These are phyloP conservation scores for Lithophane semibrunnea DNA, from an alignment of 2,888 invertebrate species.

Conservation along the genomic window DNA sequence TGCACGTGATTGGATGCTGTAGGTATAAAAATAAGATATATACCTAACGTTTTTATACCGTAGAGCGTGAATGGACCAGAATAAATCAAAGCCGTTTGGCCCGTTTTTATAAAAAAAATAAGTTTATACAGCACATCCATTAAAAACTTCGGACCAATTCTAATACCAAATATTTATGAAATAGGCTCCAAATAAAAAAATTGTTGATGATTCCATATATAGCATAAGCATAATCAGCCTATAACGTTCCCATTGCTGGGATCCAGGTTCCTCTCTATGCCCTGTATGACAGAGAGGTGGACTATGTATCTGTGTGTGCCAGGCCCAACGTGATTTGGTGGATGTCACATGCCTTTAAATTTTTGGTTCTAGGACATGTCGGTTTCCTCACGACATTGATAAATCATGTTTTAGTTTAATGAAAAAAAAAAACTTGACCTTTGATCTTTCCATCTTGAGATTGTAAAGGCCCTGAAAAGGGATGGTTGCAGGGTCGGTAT, in stretches of 20 bases:
- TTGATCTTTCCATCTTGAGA: not conserved
- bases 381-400: not conserved
- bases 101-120: not conserved
- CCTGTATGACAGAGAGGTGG: not conserved
- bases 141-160: not conserved
- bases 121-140: not conserved
- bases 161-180: not conserved
- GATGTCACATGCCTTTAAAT: not conserved
- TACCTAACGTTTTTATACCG: not conserved
- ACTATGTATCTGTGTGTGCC: not conserved
- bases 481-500: not conserved
- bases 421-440: not conserved
- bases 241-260: not conserved
- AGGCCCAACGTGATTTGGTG: not conserved
- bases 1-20: conserved; percentile 47
- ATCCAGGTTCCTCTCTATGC: not conserved
- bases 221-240: not conserved
- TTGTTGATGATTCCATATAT: not conserved
- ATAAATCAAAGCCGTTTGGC: not conserved
- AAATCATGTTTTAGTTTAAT: not conserved
- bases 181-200: not conserved
- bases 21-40: not conserved
- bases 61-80: not conserved
- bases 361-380: not conserved
- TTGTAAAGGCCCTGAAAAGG: not conserved